phyloP scores from a whole-genome alignment of 2,113 vertebrate genomes.

The Thermophis baileyi region DNA sequence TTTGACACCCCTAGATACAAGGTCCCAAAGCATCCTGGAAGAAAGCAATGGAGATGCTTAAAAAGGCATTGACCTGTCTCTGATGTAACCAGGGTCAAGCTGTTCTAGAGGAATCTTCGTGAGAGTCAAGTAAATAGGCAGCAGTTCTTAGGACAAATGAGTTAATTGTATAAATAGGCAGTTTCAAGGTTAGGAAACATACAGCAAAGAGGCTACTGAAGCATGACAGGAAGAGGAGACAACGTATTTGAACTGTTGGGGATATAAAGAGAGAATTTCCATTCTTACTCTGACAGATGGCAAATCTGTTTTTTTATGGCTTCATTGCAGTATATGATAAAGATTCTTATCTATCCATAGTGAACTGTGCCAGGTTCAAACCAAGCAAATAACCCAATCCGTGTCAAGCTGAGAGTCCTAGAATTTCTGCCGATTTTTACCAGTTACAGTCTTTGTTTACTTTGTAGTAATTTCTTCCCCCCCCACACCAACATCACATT shows the following conservation, averaged over 20 bases:
- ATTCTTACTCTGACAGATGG: background rate
- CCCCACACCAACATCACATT: background rate
- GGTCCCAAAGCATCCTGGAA: background rate
- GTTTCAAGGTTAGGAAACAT: background rate
- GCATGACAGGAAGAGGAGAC: background rate
- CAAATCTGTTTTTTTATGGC: background rate
- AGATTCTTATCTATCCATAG: background rate
- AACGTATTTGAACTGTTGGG: background rate
- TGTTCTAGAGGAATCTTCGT: background rate
- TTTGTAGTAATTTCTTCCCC: background rate
- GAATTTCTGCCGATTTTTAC: background rate
- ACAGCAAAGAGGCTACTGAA: background rate
- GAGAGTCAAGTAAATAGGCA: background rate
- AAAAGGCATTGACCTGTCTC: background rate
- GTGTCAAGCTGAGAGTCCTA: background rate
- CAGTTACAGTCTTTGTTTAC: background rate
- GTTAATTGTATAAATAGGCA: background rate
- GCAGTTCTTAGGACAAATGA: background rate
- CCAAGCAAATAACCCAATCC: background rate
- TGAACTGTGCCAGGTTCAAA: background rate
- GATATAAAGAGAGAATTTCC: background rate
- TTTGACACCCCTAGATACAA: background rate
- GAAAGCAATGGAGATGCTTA: background rate
- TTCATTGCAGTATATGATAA: background rate
- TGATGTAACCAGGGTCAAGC: background rate